These are phyloP conservation scores for Chydorus sphaericus DNA, from an alignment of 2,888 invertebrate genomes.

Conservation along the genomic window DNA sequence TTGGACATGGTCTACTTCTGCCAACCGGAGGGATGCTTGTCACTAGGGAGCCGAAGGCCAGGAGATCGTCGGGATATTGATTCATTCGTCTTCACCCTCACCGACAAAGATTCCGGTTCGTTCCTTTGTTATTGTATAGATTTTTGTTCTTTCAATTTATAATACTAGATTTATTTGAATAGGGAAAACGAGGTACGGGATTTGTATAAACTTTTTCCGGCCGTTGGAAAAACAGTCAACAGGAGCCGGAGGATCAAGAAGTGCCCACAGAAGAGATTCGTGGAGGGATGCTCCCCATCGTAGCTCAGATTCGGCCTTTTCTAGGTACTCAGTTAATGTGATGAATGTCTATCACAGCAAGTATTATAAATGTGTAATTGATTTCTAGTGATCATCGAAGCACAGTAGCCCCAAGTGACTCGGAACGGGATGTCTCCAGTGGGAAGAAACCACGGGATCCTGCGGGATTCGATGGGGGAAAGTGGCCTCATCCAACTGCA, in stretches of 20 bases:
- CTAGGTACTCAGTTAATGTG: constrained; percentile 48
- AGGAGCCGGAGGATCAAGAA: constrained; percentile 38
- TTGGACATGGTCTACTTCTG: constrained; percentile 99
- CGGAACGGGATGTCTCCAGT: constrained; percentile 67
- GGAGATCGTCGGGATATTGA: constrained; percentile 67
- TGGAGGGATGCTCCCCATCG: constrained; percentile 86
- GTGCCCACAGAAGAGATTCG: constrained; percentile 71
- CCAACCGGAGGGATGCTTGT: constrained; percentile 94
- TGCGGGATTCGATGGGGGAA: constrained; percentile 18
- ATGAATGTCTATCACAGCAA: constrained; percentile 23
- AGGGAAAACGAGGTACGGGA: constrained; percentile 82
- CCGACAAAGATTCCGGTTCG: constrained; percentile 92
- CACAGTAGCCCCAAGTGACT: constrained; percentile 77
- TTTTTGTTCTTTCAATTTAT: not conserved
- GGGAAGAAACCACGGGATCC: constrained; percentile 46
- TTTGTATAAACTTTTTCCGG: constrained; percentile 96
- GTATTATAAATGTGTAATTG: too few relatives aligned
- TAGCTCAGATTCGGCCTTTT: constrained; percentile 82
- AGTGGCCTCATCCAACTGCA: constrained; percentile 23
- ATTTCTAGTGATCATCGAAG: constrained; percentile 76
- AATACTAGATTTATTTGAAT: constrained; percentile 10
- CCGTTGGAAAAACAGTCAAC: constrained; percentile 53
- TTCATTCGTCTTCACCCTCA: constrained; percentile 94
- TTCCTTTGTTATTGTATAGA: not conserved
- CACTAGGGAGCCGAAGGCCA: constrained; percentile 72